These are phyloP conservation scores for Orchesellides sinensis DNA, from an alignment of 2,888 invertebrate species.

Conservation along the genomic window DNA sequence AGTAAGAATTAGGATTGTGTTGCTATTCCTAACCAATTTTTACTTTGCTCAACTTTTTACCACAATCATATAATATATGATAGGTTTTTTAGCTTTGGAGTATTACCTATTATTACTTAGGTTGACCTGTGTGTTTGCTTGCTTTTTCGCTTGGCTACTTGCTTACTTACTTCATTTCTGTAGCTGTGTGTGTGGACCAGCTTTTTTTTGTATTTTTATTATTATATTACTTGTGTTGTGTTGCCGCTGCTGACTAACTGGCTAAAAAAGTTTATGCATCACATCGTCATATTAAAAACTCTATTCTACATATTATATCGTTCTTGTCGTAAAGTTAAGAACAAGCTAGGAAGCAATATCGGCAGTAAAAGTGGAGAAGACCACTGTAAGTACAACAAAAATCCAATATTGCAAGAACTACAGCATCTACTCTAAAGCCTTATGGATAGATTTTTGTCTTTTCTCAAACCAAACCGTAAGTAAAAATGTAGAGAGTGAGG, in stretches of 20 bases:
- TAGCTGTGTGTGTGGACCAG: constrained; percentile 34
- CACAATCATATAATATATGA: constrained; percentile 30
- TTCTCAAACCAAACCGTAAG: neutral
- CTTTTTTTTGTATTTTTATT: constrained; percentile 50
- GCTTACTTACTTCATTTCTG: constrained; percentile 9
- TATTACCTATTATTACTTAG: constrained; percentile 60
- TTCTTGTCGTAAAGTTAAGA: constrained; percentile 30
- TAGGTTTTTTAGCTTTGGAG: constrained; percentile 29
- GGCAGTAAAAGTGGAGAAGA: constrained; percentile 48
- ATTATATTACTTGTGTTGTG: constrained; percentile 38
- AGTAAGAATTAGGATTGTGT: neutral
- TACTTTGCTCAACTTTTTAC: constrained; percentile 47
- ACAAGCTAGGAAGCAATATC: constrained; percentile 43
- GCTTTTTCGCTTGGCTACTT: constrained; percentile 50
- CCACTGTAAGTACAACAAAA: neutral
- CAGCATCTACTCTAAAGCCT: neutral
- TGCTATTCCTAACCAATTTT: constrained; percentile 45
- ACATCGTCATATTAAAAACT: constrained; percentile 13
- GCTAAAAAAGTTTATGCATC: constrained; percentile 9
- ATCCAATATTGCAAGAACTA: neutral
- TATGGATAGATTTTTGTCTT: constrained; percentile 14
- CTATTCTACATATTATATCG: too few species aligned
- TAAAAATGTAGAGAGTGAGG: neutral
- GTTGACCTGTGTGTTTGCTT: constrained; percentile 31
- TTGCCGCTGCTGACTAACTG: constrained; percentile 10